Evolutionary conservation across 2,888 invertebrate species (phyloP), one percentile per base, ranked within the genome.

Genomic region (Plagodis pulveraria): DNA sequence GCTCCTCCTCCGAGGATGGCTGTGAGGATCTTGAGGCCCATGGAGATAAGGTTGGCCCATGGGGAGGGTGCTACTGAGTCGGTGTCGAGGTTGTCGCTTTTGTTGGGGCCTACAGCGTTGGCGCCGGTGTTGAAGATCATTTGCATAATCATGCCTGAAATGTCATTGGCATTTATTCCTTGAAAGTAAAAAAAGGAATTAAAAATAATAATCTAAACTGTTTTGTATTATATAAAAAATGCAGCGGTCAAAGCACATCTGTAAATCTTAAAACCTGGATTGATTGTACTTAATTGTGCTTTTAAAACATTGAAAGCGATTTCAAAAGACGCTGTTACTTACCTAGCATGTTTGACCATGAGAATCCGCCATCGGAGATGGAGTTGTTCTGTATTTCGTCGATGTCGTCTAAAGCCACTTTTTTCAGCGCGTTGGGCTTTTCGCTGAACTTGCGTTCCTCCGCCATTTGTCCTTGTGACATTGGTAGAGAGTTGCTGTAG

Each of bases 351-450:
- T 96, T 97, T 50, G 97, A 96, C 97, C 97, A 98, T 22, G 97
- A 96, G 84, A 97, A 98, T 56, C 97, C 96, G 50, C 94, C 92
- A 68, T 96, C 96, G 58, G 95, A 95, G 74, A 97, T 96, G 69
- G 96, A 95, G 87, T 97, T 97, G 65, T 95, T 96, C 81, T 95
- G 95, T 66, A 97, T 94, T 72, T 97, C 97, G 71, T 97, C 97
- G 65, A 97, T 86, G 80, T 97, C 96, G 74, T 97, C 96, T 38
- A 96, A 84, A 4, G 95, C 95, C 5, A 97, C 97, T 89, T 98
- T 98, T 90, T 98, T 98, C 76, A 97, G 94, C 11, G 96, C 95
- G 80, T 98, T 98, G 10, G 97, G 96, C 83, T 98, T 98, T 80
- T 97, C 97, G 0, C 96, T 97, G 83, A 96, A 97, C 92, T 98